Evolutionary conservation across 2,888 invertebrate species (phyloP).

Genomic region (Orthonevra nobilis): DNA sequence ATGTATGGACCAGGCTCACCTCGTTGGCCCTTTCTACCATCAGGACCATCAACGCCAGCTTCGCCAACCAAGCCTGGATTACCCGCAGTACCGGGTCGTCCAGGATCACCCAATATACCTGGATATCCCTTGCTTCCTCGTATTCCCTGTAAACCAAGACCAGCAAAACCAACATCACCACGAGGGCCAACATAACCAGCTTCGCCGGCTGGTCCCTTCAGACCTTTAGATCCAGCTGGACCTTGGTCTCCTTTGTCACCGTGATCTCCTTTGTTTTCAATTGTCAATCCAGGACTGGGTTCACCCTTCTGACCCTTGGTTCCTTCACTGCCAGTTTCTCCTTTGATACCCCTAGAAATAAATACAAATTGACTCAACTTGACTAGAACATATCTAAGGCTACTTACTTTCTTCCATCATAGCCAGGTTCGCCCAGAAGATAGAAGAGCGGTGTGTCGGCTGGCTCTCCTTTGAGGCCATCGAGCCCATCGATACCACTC

Average conservation of each 20-base stretch:
- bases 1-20: constrained; percentile 79
- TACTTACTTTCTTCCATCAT: constrained; percentile 75
- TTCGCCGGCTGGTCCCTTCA: constrained; percentile 81
- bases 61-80: constrained; percentile 80
- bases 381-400: no score
- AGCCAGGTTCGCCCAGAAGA: constrained; percentile 76
- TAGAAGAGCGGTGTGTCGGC: constrained; percentile 76
- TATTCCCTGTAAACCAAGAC: constrained; percentile 81
- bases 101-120: constrained; percentile 84
- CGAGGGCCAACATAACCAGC: constrained; percentile 82
- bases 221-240: constrained; percentile 83
- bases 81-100: constrained; percentile 84
- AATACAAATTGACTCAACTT: no score
- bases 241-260: constrained; percentile 80
- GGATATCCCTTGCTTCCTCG: constrained; percentile 85
- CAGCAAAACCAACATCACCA: constrained; percentile 81
- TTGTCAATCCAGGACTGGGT: constrained; percentile 81
- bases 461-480: constrained; percentile 81
- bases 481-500: constrained; percentile 81
- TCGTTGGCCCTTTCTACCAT: constrained; percentile 80
- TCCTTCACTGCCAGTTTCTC: constrained; percentile 79
- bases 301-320: constrained; percentile 83
- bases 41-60: constrained; percentile 77
- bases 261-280: constrained; percentile 80
- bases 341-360: constrained; percentile 80